A percentile compares a stretch with the other conserved stretches of the same genome.
Conservation (phyloP, 2,888 invertebrate genomes). For the Eristalis pertinax region DNA sequence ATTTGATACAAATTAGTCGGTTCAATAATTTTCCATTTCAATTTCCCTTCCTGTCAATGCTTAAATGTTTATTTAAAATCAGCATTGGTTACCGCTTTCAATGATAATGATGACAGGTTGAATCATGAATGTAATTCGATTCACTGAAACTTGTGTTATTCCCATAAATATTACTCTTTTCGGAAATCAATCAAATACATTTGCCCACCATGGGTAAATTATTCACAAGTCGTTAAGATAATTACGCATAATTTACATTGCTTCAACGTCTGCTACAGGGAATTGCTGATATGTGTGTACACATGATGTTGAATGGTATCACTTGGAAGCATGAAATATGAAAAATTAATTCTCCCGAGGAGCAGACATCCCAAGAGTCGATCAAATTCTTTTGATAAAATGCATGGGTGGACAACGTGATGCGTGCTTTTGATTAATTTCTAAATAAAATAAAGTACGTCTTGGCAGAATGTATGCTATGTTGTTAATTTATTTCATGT, state of each 20-base stretch:
- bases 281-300: neutral
- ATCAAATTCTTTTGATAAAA: neutral
- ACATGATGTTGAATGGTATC: neutral
- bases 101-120: neutral
- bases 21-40: neutral
- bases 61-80: neutral
- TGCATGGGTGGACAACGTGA: neutral
- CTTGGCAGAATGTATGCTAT: neutral
- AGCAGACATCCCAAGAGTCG: neutral
- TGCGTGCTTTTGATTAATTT: neutral
- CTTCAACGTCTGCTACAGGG: neutral
- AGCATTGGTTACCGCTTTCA: neutral
- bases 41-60: neutral
- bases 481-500: neutral
- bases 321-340: neutral
- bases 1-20: neutral
- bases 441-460: too few relatives aligned
- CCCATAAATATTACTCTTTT: neutral
- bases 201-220: neutral
- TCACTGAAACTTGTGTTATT: neutral
- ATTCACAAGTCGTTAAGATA: slow-evolving; percentile 1
- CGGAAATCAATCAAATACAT: neutral
- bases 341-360: neutral
- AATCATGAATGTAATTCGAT: neutral
- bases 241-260: neutral